Conservation (phyloP, 2,888 invertebrate species). For the Meghimatium bilineatum region DNA sequence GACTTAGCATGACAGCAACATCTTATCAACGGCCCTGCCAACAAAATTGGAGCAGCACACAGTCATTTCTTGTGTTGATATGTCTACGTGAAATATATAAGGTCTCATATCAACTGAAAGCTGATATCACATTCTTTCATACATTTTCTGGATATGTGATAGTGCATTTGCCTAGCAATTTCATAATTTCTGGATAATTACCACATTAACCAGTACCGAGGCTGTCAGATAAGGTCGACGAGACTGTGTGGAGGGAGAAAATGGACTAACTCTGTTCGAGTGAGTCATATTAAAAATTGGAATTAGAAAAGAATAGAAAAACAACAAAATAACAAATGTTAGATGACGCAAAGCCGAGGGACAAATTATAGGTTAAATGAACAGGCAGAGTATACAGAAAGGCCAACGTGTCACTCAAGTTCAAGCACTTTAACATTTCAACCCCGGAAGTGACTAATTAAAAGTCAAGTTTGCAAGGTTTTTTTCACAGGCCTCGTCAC, state of each 20-base stretch:
- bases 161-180: not conserved
- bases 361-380: not conserved
- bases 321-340: not conserved
- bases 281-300: not conserved
- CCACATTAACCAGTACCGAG: not conserved
- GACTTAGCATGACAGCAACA: too few relatives aligned
- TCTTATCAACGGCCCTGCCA: not conserved
- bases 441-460: constrained; percentile 27
- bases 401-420: not conserved
- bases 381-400: not conserved
- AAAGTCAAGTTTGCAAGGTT: not conserved
- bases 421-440: constrained; percentile 25
- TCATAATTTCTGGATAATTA: not conserved
- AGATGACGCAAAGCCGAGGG: not conserved
- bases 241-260: not conserved
- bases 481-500: not conserved
- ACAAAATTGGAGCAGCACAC: too few relatives aligned
- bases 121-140: not conserved
- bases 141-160: not conserved
- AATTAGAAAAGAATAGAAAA: not conserved
- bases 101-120: not conserved
- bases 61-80: not conserved
- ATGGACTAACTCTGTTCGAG: not conserved
- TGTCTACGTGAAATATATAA: not conserved
- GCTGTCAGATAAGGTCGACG: not conserved